Conservation (phyloP, 2,888 invertebrate genomes). For the Schrankia costaestrigalis region DNA sequence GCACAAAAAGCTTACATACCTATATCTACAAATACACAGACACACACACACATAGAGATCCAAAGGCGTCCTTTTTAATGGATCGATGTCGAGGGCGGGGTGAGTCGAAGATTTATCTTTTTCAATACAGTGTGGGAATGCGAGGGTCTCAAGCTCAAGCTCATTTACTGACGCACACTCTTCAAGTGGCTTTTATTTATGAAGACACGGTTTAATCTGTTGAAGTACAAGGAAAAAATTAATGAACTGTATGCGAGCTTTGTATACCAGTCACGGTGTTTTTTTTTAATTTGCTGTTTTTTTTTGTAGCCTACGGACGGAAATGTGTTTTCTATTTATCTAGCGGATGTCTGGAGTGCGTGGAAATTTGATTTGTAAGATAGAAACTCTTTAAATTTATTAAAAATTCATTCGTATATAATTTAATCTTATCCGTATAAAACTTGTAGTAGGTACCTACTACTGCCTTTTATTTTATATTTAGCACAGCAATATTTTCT, state of each 20-base stretch:
- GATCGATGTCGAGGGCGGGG: slow-evolving; percentile 57
- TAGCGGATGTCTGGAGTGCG: no score
- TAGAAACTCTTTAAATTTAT: no score
- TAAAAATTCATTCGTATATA: no score
- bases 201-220: slow-evolving; percentile 53
- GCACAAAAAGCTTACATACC: not conserved
- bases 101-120: slow-evolving; percentile 70
- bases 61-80: slow-evolving; percentile 48
- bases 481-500: no score
- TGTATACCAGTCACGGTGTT: slow-evolving; percentile 7
- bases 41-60: slow-evolving; percentile 7
- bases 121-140: slow-evolving; percentile 69
- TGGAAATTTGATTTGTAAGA: no score
- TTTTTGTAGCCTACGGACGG: not conserved
- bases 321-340: no score
- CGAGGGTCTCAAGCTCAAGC: slow-evolving; percentile 31
- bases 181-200: slow-evolving; percentile 67
- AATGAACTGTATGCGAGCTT: slow-evolving; percentile 27
- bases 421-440: no score
- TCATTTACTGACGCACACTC: slow-evolving; percentile 37
- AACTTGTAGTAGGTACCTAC: no score
- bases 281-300: slow-evolving; percentile 7
- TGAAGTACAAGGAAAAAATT: slow-evolving; percentile 38
- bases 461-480: no score
- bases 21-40: not conserved